phyloP scores from a whole-genome alignment of 2,797 vertebrate species.

The Microcaecilia unicolor region DNA sequence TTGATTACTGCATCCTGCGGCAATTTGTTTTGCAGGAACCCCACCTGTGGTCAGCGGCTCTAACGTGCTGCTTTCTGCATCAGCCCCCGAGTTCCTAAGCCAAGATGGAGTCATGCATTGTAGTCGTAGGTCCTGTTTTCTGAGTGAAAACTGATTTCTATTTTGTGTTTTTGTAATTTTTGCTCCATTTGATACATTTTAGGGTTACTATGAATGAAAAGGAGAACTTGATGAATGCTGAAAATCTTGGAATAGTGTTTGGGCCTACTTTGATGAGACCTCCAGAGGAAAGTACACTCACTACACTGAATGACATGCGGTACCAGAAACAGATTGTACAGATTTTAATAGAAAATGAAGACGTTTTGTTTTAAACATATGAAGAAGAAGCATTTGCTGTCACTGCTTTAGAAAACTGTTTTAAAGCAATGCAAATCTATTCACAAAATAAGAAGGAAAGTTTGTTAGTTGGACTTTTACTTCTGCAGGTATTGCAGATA shows the following conservation, averaged over 20 bases:
- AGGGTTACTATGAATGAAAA: conserved; percentile 92
- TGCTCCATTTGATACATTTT: too few relatives aligned
- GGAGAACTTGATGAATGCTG: conserved; percentile 94
- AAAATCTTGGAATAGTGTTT: conserved; percentile 94
- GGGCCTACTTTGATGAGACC: conserved; percentile 95
- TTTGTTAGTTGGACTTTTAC: conserved; percentile 39
- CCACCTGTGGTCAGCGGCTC: too few relatives aligned
- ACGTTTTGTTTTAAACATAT: conserved; percentile 81
- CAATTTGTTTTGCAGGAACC: too few relatives aligned
- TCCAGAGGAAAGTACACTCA: conserved; percentile 85
- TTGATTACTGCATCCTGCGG: too few relatives aligned
- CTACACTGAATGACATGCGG: conserved; percentile 92
- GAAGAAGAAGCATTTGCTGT: conserved; percentile 43
- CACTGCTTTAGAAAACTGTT: conserved; percentile 47
- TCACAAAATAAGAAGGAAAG: conserved; percentile 28
- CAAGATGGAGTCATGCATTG: too few relatives aligned
- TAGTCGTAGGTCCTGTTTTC: too few relatives aligned
- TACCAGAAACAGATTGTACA: conserved; percentile 94
- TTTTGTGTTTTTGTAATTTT: too few relatives aligned
- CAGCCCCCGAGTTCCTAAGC: too few relatives aligned
- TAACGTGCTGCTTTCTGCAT: too few relatives aligned
- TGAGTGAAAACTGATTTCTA: too few relatives aligned
- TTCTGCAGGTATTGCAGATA: conserved; percentile 43
- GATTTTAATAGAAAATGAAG: conserved; percentile 96
- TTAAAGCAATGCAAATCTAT: conserved; percentile 41